Base-by-base conservation (phyloP, 1,140 invertebrate species). In the Augochlora pura region DNA sequence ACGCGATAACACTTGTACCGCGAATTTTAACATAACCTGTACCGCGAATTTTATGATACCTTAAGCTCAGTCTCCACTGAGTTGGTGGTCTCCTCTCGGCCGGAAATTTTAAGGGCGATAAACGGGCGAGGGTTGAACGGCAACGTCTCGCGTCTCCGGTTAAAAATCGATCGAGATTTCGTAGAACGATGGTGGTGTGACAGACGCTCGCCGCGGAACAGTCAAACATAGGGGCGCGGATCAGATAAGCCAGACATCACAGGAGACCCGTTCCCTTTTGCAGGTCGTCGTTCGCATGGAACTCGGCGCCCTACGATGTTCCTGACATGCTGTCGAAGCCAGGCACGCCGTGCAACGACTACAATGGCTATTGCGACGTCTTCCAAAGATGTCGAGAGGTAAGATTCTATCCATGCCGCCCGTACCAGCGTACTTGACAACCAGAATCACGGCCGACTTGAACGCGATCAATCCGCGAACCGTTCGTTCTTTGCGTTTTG, bases 351-450 rank as follows among this genome's bases (percentile, higher is more conserved):
- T 99, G 99, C 92, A 98, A 99, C 91, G 97, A 99, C 91, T 99
- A 99, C 93, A 98, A 98, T 90, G 99, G 99, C 86, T 99, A 99
- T 93, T 99, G 99, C 94, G 99, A 99, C 93, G 98, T 99, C 49
- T 99, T 99, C 93, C 97, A 99, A 93, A 98, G 98, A 90, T 99
- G 99, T 91, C 95, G 98, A 83, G 97, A 98, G 92, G 95, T 97
- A 86, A 67, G 39, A 39, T 7, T 72, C 25, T 18, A 21, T 57
- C 39, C 25, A 23, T 57, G 21, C 54, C 6, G n/a, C 7, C 1
- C 7, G 18, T 57, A 0, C 8, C 54, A 16, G 16, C 54, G 54
- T 57, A 21, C n/a, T 8, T 21, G n/a, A 9, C 54, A n/a, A n/a
- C 0, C n/a, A 0, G n/a, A 23, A 9, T 57, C 54, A n/a, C 21